Evolutionary conservation across 2,113 vertebrate species (phyloP).

Genomic region (Cyanoderma ruficeps): DNA sequence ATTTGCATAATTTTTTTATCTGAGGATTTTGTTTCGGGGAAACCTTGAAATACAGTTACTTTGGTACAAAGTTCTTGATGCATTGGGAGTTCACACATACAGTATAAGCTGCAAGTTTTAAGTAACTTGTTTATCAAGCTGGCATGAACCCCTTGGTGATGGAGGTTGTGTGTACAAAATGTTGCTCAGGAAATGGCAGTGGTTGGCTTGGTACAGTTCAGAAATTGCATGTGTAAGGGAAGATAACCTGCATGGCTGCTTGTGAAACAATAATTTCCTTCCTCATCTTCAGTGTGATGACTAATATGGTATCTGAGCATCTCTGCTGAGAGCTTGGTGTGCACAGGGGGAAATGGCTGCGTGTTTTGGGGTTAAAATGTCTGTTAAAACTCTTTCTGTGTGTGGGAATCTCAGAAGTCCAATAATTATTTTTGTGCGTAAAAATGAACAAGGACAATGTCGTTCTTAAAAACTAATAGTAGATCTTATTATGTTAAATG

Average conservation of each 20-base stretch:
- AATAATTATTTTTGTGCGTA: neutral
- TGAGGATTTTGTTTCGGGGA: neutral
- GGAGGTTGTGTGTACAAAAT: neutral
- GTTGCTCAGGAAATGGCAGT: conserved; percentile 33
- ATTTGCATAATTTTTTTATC: neutral
- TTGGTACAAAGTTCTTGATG: neutral
- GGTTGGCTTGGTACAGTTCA: neutral
- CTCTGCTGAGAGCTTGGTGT: neutral
- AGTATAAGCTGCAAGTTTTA: neutral
- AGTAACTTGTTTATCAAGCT: neutral
- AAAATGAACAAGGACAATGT: neutral
- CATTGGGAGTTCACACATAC: neutral
- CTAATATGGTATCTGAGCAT: neutral
- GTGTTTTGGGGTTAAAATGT: neutral
- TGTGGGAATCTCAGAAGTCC: neutral
- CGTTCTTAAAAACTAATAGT: neutral
- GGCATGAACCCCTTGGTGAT: neutral
- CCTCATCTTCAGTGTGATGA: conserved; percentile 7
- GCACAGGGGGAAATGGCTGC: neutral
- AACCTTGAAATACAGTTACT: neutral
- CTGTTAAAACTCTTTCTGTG: neutral
- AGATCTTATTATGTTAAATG: neutral
- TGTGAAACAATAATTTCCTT: conserved; percentile 46
- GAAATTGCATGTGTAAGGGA: neutral
- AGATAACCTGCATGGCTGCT: conserved; percentile 25